Base-by-base conservation (phyloP, 2,113 vertebrate species). In the Poecile atricapillus region DNA sequence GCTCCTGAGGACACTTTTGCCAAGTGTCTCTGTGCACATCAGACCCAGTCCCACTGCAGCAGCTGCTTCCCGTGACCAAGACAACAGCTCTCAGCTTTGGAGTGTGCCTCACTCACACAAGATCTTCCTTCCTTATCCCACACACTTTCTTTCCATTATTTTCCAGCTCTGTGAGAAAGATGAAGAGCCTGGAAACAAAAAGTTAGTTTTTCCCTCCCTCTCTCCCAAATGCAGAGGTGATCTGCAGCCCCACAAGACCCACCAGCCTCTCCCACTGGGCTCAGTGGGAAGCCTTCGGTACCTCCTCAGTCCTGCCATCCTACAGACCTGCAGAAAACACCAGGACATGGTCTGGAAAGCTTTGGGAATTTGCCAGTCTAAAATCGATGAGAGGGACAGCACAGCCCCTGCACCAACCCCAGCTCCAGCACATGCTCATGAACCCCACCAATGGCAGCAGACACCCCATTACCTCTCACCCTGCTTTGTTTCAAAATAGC, bases 381-480 rank as follows among this genome's bases (percentile, higher is more conserved):
- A 79, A 62, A 37, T 0, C 31, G 30, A 12, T n/a, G 52, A 64
- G 15, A 5, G 20, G 10, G 17, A 6, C 8, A 63, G n/a, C n/a
- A 58, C 13, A 53, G 52, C 11, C 28, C 31, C 21, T 7, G 2
- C 10, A 5, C 3, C 43, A 70, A 19, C 4, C 21, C 56, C 58
- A 78, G n/a, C 62, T 91, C 56, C 37, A 56, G 70, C 1, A 2
- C 13, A 15, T 7, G 13, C 21, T 47, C 41, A 17, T 13, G n/a
- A 59, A 24, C 33, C 22, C 73, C 84, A 55, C 0, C 0, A 0
- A 25, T 28, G 28, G 15, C 31, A 67, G n/a, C 44, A 52, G 71
- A 47, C 58, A 69, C 35, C 39, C 77, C 39, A n/a, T 16, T 8
- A 16, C 30, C 3, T 1, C 39, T 35, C 2, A 0, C 22, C 27